These are phyloP conservation scores for Callocephalon fimbriatum DNA, from an alignment of 2,113 vertebrate species.

Conservation along the genomic window DNA sequence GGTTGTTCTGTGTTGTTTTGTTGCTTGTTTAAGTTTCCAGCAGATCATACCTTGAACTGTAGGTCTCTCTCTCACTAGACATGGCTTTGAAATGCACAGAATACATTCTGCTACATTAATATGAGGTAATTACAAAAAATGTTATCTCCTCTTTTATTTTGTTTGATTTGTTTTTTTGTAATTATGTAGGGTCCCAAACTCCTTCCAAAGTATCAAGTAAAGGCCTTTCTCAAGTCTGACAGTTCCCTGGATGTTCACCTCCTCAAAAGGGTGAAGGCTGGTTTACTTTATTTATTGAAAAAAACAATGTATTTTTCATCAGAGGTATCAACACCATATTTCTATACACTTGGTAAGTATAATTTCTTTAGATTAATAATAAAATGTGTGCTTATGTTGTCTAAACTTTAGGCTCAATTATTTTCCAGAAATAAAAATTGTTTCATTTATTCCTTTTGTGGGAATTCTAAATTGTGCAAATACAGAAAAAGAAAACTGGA, in stretches of 20 bases:
- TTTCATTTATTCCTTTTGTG: background rate
- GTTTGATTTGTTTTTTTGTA: background rate
- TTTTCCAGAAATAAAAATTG: background rate
- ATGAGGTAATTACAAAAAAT: background rate
- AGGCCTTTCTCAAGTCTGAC: constrained; percentile 76
- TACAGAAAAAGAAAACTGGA: background rate
- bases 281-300: constrained; percentile 86
- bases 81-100: background rate
- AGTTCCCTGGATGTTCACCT: constrained; percentile 79
- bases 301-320: constrained; percentile 85
- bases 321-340: constrained; percentile 85
- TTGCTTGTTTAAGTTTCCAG: background rate
- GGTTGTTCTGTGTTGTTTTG: background rate
- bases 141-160: background rate
- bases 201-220: constrained; percentile 80
- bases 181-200: constrained; percentile 80
- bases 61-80: background rate
- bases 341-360: constrained; percentile 86
- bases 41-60: background rate
- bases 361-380: background rate
- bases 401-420: background rate
- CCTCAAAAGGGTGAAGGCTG: constrained; percentile 80
- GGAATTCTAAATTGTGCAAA: background rate
- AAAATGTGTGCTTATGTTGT: background rate
- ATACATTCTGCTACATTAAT: background rate